These are phyloP conservation scores for Platyrinchus mystaceus DNA, from an alignment of 2,797 vertebrate species.

Conservation along the genomic window DNA sequence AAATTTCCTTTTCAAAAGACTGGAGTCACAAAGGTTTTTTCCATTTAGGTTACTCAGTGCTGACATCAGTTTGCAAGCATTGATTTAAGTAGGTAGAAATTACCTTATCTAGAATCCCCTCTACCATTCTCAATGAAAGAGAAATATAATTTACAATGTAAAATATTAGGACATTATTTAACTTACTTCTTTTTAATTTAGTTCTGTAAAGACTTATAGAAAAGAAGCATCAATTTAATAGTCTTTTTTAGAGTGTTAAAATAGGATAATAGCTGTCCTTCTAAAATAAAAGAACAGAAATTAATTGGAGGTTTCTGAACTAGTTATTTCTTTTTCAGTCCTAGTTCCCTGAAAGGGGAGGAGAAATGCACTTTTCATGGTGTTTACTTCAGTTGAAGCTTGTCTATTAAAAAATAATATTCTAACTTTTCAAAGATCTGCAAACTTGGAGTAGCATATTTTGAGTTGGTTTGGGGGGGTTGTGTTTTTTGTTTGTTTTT, in stretches of 20 bases:
- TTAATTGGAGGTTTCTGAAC: not conserved
- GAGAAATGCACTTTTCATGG: not conserved
- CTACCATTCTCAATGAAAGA: not conserved
- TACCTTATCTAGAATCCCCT: not conserved
- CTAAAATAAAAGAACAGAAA: not conserved
- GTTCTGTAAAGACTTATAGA: not conserved
- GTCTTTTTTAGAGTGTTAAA: not conserved
- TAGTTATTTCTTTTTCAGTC: not conserved
- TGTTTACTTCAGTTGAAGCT: not conserved
- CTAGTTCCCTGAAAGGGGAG: not conserved
- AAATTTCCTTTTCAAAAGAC: not conserved
- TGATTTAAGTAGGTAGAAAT: not conserved
- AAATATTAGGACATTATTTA: not conserved
- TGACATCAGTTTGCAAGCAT: not conserved
- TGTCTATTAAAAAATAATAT: not conserved
- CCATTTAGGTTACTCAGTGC: not conserved
- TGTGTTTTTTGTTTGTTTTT: not conserved
- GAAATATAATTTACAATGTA: not conserved
- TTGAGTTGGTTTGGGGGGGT: accelerated
- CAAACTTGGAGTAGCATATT: not conserved
- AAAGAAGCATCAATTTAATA: not conserved
- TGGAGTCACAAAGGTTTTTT: not conserved
- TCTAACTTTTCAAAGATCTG: not conserved
- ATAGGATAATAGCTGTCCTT: not conserved
- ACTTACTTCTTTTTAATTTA: not conserved